phyloP scores from a whole-genome alignment of 30 jellyfish, hydroid and myxozoan genomes.

The Hydractinia echinata region DNA sequence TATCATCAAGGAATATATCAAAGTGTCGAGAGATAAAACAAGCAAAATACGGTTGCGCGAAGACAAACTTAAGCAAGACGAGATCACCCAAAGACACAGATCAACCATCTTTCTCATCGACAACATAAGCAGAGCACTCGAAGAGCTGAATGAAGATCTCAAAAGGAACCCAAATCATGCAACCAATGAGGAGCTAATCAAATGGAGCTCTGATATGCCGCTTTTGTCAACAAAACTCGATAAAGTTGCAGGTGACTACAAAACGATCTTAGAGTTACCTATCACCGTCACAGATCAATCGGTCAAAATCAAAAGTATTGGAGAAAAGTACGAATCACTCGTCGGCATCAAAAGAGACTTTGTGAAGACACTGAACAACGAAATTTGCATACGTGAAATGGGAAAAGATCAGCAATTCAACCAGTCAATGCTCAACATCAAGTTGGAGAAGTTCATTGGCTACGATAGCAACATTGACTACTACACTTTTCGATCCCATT shows the following conservation, averaged over 20 bases:
- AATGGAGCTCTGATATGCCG: conserved; percentile 8
- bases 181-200: no score
- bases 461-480: conserved; percentile 3
- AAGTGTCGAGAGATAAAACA: no score
- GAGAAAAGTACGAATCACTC: background rate
- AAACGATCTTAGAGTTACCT: background rate
- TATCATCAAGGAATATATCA: no score
- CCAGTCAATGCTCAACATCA: conserved; percentile 18
- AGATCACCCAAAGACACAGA: no score
- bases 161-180: no score
- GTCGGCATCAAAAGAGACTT: background rate
- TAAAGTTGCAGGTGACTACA: background rate
- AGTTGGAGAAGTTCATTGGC: conserved; percentile 23
- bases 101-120: no score
- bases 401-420: background rate
- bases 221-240: background rate
- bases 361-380: background rate
- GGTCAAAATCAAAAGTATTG: background rate
- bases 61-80: no score
- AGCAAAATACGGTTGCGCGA: no score
- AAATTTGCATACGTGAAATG: background rate
- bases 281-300: background rate
- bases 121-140: no score
- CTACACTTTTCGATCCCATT: conserved; percentile 10
- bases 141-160: no score